Conservation (phyloP, 2,888 invertebrate species). For the Athalia cordata region DNA sequence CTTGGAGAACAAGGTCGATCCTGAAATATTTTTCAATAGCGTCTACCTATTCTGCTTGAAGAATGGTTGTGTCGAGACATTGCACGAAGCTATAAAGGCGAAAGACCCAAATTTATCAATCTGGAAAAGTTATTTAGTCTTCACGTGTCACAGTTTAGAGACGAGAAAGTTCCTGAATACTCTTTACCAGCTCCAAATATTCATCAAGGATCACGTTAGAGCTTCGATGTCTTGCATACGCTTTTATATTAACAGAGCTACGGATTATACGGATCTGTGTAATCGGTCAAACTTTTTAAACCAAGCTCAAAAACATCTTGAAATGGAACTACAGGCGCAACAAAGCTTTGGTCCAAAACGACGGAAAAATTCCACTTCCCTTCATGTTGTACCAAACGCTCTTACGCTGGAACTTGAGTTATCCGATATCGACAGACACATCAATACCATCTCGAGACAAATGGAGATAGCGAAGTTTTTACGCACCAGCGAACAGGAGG, state of each 20-base stretch:
- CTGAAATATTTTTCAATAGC: constrained; percentile 83
- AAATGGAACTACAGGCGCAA: constrained; percentile 74
- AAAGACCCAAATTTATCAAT: constrained; percentile 80
- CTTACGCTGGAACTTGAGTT: constrained; percentile 84
- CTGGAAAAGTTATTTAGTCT: constrained; percentile 84
- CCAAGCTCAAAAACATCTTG: constrained; percentile 81
- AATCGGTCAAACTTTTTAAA: constrained; percentile 75
- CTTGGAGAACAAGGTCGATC: constrained; percentile 80
- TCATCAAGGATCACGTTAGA: constrained; percentile 83
- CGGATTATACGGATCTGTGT: constrained; percentile 76
- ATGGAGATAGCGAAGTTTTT: constrained; percentile 87
- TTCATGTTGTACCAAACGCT: constrained; percentile 50
- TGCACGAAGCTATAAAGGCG: constrained; percentile 80
- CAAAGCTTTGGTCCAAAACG: constrained; percentile 57
- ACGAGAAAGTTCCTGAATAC: constrained; percentile 81
- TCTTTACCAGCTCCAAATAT: constrained; percentile 84
- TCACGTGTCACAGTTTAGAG: constrained; percentile 84
- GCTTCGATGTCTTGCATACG: constrained; percentile 88
- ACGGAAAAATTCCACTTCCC: constrained; percentile 58
- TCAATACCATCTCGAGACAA: constrained; percentile 87
- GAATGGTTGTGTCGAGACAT: constrained; percentile 77
- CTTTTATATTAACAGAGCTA: constrained; percentile 81
- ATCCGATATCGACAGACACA: constrained; percentile 84
- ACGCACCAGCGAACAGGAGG: constrained; percentile 78
- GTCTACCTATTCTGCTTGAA: constrained; percentile 83